phyloP scores from a whole-genome alignment of 2,888 invertebrate species.

The Xylophagus ater region DNA sequence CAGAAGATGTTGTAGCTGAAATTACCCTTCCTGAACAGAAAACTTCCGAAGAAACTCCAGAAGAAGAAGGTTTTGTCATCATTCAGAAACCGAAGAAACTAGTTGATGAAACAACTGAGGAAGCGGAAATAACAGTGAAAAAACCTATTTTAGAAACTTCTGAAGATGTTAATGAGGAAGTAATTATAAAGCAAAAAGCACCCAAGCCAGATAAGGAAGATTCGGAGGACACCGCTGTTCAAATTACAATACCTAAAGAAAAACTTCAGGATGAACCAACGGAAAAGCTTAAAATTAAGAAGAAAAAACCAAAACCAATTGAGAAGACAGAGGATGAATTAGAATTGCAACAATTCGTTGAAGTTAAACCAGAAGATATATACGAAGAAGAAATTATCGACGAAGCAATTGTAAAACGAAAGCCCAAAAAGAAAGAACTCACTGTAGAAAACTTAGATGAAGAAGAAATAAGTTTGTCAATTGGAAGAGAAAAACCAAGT shows the following conservation, averaged over 20 bases:
- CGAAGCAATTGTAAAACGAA: constrained; percentile 45
- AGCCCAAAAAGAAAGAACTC: constrained; percentile 40
- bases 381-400: constrained; percentile 42
- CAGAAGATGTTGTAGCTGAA: constrained; percentile 27
- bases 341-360: too few relatives aligned
- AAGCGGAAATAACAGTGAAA: constrained; percentile 31
- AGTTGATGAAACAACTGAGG: constrained; percentile 28
- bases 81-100: constrained; percentile 26
- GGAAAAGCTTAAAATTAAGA: too few relatives aligned
- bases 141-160: constrained; percentile 37
- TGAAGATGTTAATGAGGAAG: constrained; percentile 38
- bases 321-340: too few relatives aligned
- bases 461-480: too few relatives aligned
- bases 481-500: too few relatives aligned
- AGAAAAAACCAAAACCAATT: too few relatives aligned
- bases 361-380: constrained; percentile 28
- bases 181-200: constrained; percentile 36
- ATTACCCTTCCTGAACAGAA: constrained; percentile 29
- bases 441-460: too few relatives aligned
- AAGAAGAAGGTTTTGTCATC: constrained; percentile 33
- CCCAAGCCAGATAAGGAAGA: constrained; percentile 25
- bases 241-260: constrained; percentile 32
- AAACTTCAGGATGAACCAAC: constrained; percentile 13
- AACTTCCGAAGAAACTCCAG: constrained; percentile 31
- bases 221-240: constrained; percentile 34